Evolutionary conservation across 2,113 vertebrate genomes (phyloP).

Genomic region (Aegithalos caudatus): DNA sequence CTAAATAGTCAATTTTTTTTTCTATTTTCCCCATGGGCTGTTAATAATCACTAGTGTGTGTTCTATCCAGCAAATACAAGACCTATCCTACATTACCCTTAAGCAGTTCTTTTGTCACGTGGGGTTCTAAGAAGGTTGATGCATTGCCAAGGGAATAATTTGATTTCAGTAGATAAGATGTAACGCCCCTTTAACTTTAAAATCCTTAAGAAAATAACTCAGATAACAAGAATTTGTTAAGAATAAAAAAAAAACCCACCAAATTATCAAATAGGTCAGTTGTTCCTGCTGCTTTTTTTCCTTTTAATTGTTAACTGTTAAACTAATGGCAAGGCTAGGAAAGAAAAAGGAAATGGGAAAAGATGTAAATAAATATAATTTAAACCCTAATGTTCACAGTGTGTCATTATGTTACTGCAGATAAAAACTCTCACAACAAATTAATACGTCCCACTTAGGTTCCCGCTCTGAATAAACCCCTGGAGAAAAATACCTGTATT

Average conservation of each 20-base stretch:
- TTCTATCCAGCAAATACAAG: not conserved
- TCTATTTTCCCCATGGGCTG: not conserved
- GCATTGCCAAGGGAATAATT: not conserved
- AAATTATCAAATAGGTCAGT: not conserved
- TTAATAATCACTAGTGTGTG: not conserved
- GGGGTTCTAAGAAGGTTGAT: not conserved
- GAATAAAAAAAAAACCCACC: fast-evolving
- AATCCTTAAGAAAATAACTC: not conserved
- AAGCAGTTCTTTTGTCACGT: not conserved
- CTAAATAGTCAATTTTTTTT: not conserved
- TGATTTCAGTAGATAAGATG: not conserved
- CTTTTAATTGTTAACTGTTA: not conserved
- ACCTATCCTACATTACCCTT: not conserved
- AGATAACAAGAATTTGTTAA: not conserved
- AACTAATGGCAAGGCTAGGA: not conserved
- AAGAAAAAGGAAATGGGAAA: not conserved
- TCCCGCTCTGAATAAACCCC: not conserved
- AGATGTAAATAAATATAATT: not conserved
- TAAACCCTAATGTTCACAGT: not conserved
- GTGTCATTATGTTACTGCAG: not conserved
- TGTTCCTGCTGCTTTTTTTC: not conserved
- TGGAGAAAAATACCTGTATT: not conserved
- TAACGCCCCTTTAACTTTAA: not conserved
- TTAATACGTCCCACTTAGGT: not conserved
- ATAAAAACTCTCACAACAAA: not conserved